Conservation (phyloP, 1,140 invertebrate genomes). For the Drosophila arizonae region DNA sequence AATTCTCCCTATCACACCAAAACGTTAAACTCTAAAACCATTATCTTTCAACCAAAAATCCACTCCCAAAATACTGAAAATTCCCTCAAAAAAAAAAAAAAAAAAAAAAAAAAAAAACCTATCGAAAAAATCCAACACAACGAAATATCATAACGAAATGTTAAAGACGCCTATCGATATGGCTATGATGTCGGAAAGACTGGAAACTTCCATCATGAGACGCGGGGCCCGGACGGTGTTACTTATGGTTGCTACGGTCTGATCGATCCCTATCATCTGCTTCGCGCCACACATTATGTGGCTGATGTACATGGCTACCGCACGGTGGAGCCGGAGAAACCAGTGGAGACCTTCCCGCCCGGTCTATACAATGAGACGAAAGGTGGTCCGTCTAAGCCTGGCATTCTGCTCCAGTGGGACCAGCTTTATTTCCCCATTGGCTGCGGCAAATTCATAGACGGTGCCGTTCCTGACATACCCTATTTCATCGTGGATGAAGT, state of each 20-base stretch:
- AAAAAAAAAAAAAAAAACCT: constrained; percentile 1
- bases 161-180: constrained; percentile 87
- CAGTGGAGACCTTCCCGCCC: constrained; percentile 87
- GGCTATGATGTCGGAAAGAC: constrained; percentile 88
- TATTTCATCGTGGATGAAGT: constrained; percentile 66
- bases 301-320: constrained; percentile 91
- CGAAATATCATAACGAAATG: constrained; percentile 22
- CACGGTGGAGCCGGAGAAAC: constrained; percentile 87
- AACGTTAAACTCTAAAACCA: constrained; percentile 43
- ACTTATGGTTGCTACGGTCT: constrained; percentile 92
- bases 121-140: constrained; percentile 30
- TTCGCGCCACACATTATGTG: constrained; percentile 89
- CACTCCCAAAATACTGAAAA: constrained; percentile 4
- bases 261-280: constrained; percentile 87
- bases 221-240: constrained; percentile 87
- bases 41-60: constrained; percentile 51
- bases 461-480: constrained; percentile 69
- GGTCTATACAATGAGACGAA: constrained; percentile 61
- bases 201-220: constrained; percentile 91
- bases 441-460: constrained; percentile 84
- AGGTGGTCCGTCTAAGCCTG: constrained; percentile 83
- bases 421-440: constrained; percentile 86
- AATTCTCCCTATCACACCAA: constrained; percentile 27
- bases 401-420: constrained; percentile 85
- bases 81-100: not conserved